Evolutionary conservation across 2,113 vertebrate species (phyloP).

Genomic region (Neoarius graeffei): DNA sequence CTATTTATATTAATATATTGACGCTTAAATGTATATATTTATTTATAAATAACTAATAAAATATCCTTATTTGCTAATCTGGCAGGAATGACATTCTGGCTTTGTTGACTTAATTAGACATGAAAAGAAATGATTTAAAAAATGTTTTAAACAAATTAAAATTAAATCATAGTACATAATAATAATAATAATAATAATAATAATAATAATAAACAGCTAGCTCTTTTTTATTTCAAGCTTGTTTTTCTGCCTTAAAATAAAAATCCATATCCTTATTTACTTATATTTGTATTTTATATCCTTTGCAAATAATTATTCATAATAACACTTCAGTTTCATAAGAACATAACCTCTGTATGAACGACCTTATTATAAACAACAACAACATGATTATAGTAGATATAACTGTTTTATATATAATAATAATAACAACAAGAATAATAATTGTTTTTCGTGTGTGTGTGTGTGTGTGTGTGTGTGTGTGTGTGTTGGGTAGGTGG

Average conservation of each 20-base stretch:
- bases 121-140: too few relatives aligned
- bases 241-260: too few relatives aligned
- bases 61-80: background rate
- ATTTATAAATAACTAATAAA: background rate
- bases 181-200: background rate
- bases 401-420: background rate
- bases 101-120: too few relatives aligned
- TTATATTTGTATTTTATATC: background rate
- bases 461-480: too few relatives aligned
- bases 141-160: too few relatives aligned
- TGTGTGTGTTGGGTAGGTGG: too few relatives aligned
- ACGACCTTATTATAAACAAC: background rate
- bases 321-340: background rate
- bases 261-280: background rate
- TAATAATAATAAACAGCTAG: background rate
- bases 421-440: background rate
- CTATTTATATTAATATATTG: background rate
- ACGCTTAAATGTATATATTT: background rate
- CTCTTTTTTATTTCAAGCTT: background rate
- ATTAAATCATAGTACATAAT: background rate
- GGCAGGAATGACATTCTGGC: too few relatives aligned
- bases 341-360: background rate
- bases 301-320: background rate
- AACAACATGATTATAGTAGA: background rate
- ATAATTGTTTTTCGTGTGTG: too few relatives aligned